Conservation (phyloP, 2,888 invertebrate genomes). For the Actias luna region DNA sequence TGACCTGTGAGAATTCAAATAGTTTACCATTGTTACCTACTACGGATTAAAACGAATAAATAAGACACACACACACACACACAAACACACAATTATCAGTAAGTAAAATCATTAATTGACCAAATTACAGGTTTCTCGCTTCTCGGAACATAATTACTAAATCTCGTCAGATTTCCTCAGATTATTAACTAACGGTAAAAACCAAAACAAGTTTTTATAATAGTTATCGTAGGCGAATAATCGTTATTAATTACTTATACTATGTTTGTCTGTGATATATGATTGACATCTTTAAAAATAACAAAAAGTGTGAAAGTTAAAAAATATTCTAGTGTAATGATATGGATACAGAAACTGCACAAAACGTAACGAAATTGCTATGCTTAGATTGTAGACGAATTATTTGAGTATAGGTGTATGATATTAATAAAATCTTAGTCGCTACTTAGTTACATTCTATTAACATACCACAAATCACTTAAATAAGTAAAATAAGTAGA, state of each 20-base stretch:
- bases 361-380: too few species aligned
- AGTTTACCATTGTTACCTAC: neutral
- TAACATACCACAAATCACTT: too few species aligned
- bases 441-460: too few species aligned
- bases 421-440: neutral
- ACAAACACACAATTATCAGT: slow-evolving; percentile 13
- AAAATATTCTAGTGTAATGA: too few species aligned
- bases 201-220: slow-evolving; percentile 34
- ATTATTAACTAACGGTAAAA: slow-evolving; percentile 32
- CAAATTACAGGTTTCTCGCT: slow-evolving; percentile 5
- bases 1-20: neutral
- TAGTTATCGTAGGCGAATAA: slow-evolving; percentile 30
- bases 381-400: too few species aligned
- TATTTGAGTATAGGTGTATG: too few species aligned
- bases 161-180: slow-evolving; percentile 5
- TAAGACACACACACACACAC: too few species aligned
- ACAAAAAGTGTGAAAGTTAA: neutral
- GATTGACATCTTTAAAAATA: neutral
- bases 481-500: too few species aligned
- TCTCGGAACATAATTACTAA: slow-evolving; percentile 8
- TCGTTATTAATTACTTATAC: slow-evolving; percentile 14
- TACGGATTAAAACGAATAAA: neutral
- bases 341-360: too few species aligned
- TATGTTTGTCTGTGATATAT: neutral
- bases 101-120: slow-evolving; percentile 6